Conservation (phyloP, 2,888 invertebrate species). For the Anticlea derivata region DNA sequence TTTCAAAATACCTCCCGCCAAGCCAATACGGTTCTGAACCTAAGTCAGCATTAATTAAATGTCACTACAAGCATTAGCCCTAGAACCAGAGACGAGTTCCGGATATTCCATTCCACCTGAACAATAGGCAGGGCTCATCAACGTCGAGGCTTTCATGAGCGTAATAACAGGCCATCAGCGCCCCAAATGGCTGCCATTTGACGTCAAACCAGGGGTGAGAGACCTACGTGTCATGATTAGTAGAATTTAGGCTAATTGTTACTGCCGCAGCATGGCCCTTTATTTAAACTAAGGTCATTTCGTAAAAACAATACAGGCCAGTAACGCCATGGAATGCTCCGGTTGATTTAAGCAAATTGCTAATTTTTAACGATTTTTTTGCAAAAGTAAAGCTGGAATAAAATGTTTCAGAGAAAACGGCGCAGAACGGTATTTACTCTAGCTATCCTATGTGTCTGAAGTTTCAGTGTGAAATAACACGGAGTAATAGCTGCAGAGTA, state of each 20-base stretch:
- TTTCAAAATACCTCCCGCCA: no score
- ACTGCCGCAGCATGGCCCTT: conserved; percentile 41
- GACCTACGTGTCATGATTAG: conserved; percentile 45
- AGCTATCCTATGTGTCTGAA: conserved; percentile 1
- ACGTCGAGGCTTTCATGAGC: conserved; percentile 43
- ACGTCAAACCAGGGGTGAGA: conserved; percentile 46
- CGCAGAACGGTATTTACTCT: background rate
- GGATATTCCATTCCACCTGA: conserved; percentile 45
- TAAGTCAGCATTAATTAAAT: conserved; percentile 42
- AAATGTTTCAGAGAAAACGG: background rate
- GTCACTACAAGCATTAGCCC: conserved; percentile 28
- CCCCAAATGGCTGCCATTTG: conserved; percentile 43
- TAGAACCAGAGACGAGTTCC: conserved; percentile 13
- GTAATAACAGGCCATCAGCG: conserved; percentile 52
- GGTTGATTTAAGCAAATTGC: background rate
- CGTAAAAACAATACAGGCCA: background rate
- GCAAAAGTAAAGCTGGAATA: no score
- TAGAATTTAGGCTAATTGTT: conserved; percentile 59
- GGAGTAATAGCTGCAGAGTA: background rate
- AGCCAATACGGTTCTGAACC: background rate
- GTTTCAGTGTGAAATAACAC: conserved; percentile 4
- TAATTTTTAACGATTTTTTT: background rate
- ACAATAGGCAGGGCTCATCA: conserved; percentile 51
- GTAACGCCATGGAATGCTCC: background rate
- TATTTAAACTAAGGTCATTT: conserved; percentile 22